Evolutionary conservation across 2,113 vertebrate species (phyloP), one percentile per base, ranked within the genome.

Genomic region (Myodes glareolus): DNA sequence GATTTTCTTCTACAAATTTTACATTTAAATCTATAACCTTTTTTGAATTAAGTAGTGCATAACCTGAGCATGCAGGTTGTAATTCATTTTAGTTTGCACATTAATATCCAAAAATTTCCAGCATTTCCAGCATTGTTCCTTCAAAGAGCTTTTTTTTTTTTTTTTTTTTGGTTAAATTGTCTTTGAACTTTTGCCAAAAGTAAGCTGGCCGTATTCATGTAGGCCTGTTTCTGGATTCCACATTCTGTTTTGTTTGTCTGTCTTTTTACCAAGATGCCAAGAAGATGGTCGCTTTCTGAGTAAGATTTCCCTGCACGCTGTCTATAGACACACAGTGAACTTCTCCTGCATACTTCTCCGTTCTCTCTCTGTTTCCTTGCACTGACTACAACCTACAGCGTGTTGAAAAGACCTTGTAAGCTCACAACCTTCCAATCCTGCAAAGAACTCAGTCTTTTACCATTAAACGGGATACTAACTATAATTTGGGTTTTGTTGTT

Each of bases 1-100:
- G 25, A 95, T 75, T 90, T 90, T 90, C 73, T 87, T 75, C 67
- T 75, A 67, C 78, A 86, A 65, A 39, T 50, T 73, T 42, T 88
- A 36, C n/a, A 13, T 39, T 77, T 96, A 58, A 2, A 29, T 61
- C 47, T 88, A 52, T 3, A 82, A 76, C 25, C 3, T 23, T 61
- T 76, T 81, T 88, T 14, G 39, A 90, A 31, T 72, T 42, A 76
- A 88, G 14, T 80, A 87, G 42, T 81, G 21, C 21, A 50, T 39
- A 47, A 63, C n/a, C 33, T 73, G 68, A 88, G n/a, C 65, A 5
- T 65, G 45, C 36, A 55, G 45, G 36, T 77, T 63, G 39, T 50
- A 72, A 33, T 70, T n/a, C 70, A 85, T 84, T 96, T 90, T 39
- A 6, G 72, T 91, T 81, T 90, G 21, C 12, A 19, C 33, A 31